Evolutionary conservation across 2,797 vertebrate species (phyloP), one percentile per base, ranked within the genome.

Genomic region (Mycteria americana): DNA sequence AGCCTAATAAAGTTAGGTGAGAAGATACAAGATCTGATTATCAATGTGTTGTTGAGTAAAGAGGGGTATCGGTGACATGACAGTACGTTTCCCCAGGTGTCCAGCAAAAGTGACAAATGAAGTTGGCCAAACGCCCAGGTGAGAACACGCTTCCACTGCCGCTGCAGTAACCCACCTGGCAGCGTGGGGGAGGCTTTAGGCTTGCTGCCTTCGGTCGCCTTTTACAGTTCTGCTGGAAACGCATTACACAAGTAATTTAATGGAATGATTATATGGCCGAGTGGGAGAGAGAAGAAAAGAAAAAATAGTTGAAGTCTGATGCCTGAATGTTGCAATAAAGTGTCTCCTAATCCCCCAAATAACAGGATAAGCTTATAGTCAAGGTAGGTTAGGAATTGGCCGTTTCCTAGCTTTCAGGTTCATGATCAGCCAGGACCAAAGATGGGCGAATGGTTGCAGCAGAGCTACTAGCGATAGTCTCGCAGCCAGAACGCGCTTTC

Each of bases 361-460:
- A 43, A 43, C 7, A 35, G 45, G 41, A 12, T 27, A 37, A 80
- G 50, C 16, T 3, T 24, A 24, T 35, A 18, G 56, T 24, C 43
- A 41, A 72, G 46, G 57, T 16, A 35, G 37, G 22, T 25, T 43
- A 35, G 8, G 31, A 43, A 46, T 14, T 43, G 6, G 37, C 43
- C 33, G 12, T 35, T 67, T 56, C 27, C 67, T 17, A 35, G 37
- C 56, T 35, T 41, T 51, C 45, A 24, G 30, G 79, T 28, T 22
- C 3, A 11, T n/a, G 37, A n/a, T 27, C 37, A 28, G 18, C 31
- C 35, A 18, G 65, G 63, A 39, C 6, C 19, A n/a, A 60, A 14
- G 14, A 4, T 0, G 31, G 21, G 56, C 24, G 4, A 13, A 4
- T 3, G 54, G 54, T 1, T n/a, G 46, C 25, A 13, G 46, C 3